Conservation (phyloP, 2,888 invertebrate genomes). For the Ectemnius continuus region DNA sequence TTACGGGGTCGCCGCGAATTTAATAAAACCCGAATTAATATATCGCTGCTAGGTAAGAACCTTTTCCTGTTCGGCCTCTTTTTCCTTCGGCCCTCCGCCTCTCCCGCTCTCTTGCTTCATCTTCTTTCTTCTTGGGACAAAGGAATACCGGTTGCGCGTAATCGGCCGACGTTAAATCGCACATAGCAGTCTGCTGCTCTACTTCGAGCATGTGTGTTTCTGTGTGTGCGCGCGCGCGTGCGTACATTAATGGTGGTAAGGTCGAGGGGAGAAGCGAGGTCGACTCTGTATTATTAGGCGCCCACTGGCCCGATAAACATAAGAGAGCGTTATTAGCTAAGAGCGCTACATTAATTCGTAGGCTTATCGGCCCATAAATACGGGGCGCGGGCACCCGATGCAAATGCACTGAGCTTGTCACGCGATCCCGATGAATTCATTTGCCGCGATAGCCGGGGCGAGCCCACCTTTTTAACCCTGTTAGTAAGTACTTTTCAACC, state of each 20-base stretch:
- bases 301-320: neutral
- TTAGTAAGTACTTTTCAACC: too few relatives aligned
- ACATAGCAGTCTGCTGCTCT: neutral
- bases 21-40: conserved; percentile 42
- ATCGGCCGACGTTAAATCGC: conserved; percentile 2
- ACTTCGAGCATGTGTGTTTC: too few relatives aligned
- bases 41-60: conserved; percentile 37
- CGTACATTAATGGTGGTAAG: too few relatives aligned
- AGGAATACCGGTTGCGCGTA: conserved; percentile 7
- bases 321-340: conserved; percentile 31
- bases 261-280: too few relatives aligned
- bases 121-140: neutral
- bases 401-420: neutral
- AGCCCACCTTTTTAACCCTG: neutral
- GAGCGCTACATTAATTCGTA: conserved; percentile 54
- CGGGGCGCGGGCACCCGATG: neutral
- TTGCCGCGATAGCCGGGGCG: neutral
- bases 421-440: conserved; percentile 1
- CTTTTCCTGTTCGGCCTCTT: conserved; percentile 32
- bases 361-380: conserved; percentile 36
- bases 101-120: too few relatives aligned
- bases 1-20: conserved; percentile 58
- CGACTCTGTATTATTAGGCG: too few relatives aligned
- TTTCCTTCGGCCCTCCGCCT: neutral
- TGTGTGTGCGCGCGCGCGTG: too few relatives aligned